A percentile compares a stretch with the other conserved stretches of the same genome.
phyloP scores from a whole-genome alignment of 2,888 invertebrate genomes.

The Antheraea assamensis region DNA sequence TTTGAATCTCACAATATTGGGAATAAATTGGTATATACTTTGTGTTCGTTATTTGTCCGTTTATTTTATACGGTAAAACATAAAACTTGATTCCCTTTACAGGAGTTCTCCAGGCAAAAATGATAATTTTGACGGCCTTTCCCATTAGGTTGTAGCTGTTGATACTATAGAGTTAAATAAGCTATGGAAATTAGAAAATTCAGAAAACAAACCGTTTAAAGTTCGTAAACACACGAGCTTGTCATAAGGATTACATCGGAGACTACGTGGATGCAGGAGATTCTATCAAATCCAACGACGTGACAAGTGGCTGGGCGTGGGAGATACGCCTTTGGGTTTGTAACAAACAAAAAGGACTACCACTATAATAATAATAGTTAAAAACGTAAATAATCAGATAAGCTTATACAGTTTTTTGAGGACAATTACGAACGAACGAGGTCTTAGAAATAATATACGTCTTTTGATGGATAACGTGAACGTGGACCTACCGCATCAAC shows the following conservation, averaged over 20 bases:
- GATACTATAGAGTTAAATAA: not conserved
- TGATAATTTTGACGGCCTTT: too few species aligned
- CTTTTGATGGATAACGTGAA: not conserved
- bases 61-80: too few species aligned
- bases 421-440: slow-evolving; percentile 9
- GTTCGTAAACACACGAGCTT: not conserved
- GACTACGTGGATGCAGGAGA: not conserved
- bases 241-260: not conserved
- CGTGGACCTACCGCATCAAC: slow-evolving; percentile 10
- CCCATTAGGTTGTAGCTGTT: not conserved
- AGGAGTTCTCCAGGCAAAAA: too few species aligned
- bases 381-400: slow-evolving; percentile 10
- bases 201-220: not conserved
- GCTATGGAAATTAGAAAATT: not conserved
- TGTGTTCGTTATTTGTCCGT: too few species aligned
- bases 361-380: not conserved
- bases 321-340: not conserved
- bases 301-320: not conserved
- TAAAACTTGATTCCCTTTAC: too few species aligned
- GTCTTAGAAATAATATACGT: slow-evolving; percentile 2
- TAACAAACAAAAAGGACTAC: slow-evolving; percentile 11
- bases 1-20: too few species aligned
- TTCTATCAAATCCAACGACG: slow-evolving; percentile 7
- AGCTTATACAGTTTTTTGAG: slow-evolving; percentile 10
- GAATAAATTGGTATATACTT: too few species aligned